Evolutionary conservation across 2,797 vertebrate genomes (phyloP).

Genomic region (Harpagifer antarcticus): DNA sequence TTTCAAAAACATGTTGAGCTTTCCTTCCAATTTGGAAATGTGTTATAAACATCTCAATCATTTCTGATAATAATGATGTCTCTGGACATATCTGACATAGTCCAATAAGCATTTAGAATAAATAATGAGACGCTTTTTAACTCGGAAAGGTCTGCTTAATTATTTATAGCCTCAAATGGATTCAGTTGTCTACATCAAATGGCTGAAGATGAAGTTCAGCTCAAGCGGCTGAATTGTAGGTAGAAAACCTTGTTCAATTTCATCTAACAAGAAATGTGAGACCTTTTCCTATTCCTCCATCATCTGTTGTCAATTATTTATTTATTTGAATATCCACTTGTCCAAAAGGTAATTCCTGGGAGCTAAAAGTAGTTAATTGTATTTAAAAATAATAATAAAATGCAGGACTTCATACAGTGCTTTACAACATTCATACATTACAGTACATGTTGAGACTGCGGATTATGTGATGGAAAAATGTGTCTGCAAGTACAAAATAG

Average conservation of each 20-base stretch:
- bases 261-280: background rate
- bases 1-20: background rate
- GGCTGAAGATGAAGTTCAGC: constrained; percentile 26
- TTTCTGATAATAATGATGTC: constrained; percentile 44
- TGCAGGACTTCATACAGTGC: constrained; percentile 10
- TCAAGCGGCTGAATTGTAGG: background rate
- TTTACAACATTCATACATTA: constrained; percentile 33
- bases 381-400: constrained; percentile 49
- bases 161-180: constrained; percentile 80
- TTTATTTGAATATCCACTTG: constrained; percentile 1
- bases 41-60: constrained; percentile 30
- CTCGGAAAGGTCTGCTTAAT: constrained; percentile 71
- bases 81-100: constrained; percentile 44
- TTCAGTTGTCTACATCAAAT: constrained; percentile 64
- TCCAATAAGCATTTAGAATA: constrained; percentile 72
- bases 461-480: background rate
- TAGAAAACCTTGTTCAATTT: background rate
- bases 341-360: background rate
- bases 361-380: constrained; percentile 4
- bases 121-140: constrained; percentile 65
- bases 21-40: background rate
- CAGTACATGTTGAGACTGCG: constrained; percentile 34
- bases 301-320: background rate
- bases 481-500: constrained; percentile 13
- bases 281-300: background rate